These are phyloP conservation scores for Drosophila bunnanda DNA, from an alignment of 2,888 invertebrate genomes.

Conservation along the genomic window DNA sequence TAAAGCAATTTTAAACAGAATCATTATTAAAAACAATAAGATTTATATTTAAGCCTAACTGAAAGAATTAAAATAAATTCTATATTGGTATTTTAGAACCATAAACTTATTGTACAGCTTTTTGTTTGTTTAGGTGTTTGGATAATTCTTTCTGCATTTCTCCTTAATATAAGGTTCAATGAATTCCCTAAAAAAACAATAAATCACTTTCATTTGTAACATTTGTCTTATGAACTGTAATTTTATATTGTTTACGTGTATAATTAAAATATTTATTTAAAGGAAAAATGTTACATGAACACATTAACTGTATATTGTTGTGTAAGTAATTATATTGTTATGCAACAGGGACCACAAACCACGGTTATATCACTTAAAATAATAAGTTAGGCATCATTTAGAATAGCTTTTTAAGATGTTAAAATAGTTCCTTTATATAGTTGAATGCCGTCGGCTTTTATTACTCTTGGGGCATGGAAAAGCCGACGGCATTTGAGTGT, in stretches of 20 bases:
- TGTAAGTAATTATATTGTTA: too few species aligned
- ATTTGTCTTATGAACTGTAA: not conserved
- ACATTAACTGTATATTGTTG: too few species aligned
- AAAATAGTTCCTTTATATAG: not conserved
- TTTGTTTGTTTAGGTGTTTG: not conserved
- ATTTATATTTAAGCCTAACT: not conserved
- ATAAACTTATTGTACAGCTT: not conserved
- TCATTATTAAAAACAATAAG: not conserved
- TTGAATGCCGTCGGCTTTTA: conserved; percentile 13
- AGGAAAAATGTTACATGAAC: too few species aligned
- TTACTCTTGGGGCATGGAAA: not conserved
- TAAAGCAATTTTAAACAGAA: not conserved
- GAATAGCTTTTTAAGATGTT: not conserved
- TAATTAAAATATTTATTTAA: too few species aligned
- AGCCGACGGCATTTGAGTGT: conserved; percentile 44
- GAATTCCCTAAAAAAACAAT: too few species aligned
- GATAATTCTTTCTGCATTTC: not conserved
- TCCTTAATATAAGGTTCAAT: not conserved
- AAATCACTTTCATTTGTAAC: too few species aligned
- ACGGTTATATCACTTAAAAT: not conserved
- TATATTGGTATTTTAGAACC: not conserved
- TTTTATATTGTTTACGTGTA: too few species aligned
- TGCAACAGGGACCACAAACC: not conserved
- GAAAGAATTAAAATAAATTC: not conserved
- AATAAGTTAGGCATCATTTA: not conserved